phyloP scores from a whole-genome alignment of 2,888 invertebrate species.

The Beris morrisii region DNA sequence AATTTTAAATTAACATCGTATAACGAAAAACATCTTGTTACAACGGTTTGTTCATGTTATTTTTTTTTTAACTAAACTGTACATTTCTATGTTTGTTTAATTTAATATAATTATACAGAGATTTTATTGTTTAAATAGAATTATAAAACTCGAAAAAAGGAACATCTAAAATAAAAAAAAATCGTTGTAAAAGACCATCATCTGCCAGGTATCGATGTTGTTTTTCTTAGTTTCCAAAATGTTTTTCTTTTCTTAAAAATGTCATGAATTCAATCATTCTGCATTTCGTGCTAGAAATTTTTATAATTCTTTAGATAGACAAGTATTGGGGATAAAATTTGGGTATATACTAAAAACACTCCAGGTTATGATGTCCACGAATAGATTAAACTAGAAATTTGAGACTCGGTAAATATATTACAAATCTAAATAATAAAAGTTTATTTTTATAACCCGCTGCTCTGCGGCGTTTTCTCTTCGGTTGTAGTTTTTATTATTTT shows the following conservation, averaged over 20 bases:
- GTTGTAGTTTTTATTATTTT: too few relatives aligned
- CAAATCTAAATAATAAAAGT: too few relatives aligned
- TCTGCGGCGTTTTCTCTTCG: too few relatives aligned
- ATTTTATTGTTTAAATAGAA: conserved; percentile 28
- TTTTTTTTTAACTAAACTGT: neutral
- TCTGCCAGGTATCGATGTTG: conserved; percentile 21
- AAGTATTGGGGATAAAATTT: too few relatives aligned
- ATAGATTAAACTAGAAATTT: too few relatives aligned
- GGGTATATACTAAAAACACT: too few relatives aligned
- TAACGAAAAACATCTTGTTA: neutral
- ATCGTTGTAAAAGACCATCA: conserved; percentile 31
- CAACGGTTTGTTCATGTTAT: conserved; percentile 16
- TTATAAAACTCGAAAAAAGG: conserved; percentile 18
- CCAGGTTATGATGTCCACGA: too few relatives aligned
- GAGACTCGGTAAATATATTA: too few relatives aligned
- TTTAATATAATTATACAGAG: conserved; percentile 14
- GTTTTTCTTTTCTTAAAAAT: conserved; percentile 12
- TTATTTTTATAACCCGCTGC: too few relatives aligned
- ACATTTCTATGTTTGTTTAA: conserved; percentile 25
- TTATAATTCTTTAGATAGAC: too few relatives aligned
- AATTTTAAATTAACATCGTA: conserved; percentile 1
- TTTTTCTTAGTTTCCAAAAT: neutral
- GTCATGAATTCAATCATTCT: too few relatives aligned
- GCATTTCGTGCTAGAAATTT: too few relatives aligned
- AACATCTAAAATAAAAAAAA: conserved; percentile 19